Conservation (phyloP, 1,140 invertebrate genomes). For the Anastrepha ludens region DNA sequence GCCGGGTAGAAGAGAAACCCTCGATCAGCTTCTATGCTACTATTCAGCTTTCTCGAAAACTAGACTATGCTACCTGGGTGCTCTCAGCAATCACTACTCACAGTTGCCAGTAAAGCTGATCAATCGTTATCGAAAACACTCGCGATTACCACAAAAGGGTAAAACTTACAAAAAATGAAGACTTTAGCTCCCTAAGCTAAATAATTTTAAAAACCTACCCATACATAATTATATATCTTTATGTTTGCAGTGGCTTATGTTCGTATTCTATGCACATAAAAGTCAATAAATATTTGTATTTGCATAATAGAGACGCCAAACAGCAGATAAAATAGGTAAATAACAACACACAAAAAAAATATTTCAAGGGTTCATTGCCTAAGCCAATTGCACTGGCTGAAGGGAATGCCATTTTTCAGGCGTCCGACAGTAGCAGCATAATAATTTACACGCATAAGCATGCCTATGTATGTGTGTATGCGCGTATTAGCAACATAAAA, state of each 20-base stretch:
- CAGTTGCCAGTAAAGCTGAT: not conserved
- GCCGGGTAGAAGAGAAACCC: too few relatives aligned
- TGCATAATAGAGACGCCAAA: slow-evolving; percentile 33
- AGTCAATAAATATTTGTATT: slow-evolving; percentile 33
- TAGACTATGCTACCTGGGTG: too few relatives aligned
- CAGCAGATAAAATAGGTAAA: not conserved
- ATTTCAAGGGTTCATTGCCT: not conserved
- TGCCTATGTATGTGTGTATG: not conserved
- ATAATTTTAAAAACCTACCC: not conserved
- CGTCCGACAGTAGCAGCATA: slow-evolving; percentile 28
- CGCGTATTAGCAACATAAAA: slow-evolving; percentile 8
- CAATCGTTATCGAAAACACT: slow-evolving; percentile 25
- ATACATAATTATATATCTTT: not conserved
- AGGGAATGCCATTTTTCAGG: not conserved
- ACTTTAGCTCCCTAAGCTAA: not conserved
- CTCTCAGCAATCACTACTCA: not conserved
- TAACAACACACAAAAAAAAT: not conserved
- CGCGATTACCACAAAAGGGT: not conserved
- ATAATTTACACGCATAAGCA: not conserved
- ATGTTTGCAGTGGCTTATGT: not conserved
- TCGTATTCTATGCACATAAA: not conserved
- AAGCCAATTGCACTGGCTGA: not conserved
- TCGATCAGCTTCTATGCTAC: too few relatives aligned
- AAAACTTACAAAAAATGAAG: not conserved
- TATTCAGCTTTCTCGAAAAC: too few relatives aligned